phyloP scores from a whole-genome alignment of 2,888 invertebrate genomes.

The Caenorhabditis sp. region DNA sequence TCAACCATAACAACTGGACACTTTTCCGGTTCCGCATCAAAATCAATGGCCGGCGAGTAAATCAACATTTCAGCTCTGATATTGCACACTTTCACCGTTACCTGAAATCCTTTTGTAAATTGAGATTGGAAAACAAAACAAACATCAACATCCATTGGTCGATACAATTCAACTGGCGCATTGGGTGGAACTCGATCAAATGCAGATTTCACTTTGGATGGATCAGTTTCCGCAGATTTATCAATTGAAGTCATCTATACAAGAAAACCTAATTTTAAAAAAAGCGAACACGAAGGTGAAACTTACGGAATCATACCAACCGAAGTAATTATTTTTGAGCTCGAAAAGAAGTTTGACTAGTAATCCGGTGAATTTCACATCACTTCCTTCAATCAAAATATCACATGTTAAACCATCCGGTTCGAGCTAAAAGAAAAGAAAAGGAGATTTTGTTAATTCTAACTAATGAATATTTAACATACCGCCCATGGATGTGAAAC shows the following conservation, averaged over 20 bases:
- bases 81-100: slow-evolving; percentile 79
- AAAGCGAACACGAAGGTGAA: no score
- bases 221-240: slow-evolving; percentile 16
- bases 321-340: slow-evolving; percentile 89
- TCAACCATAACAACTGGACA: slow-evolving; percentile 62
- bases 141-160: slow-evolving; percentile 58
- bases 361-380: slow-evolving; percentile 88
- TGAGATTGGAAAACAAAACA: not conserved
- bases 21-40: slow-evolving; percentile 27
- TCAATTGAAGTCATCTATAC: slow-evolving; percentile 37
- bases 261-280: no score
- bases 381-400: slow-evolving; percentile 91
- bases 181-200: slow-evolving; percentile 35
- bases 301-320: slow-evolving; percentile 82
- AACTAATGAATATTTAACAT: not conserved
- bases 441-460: no score
- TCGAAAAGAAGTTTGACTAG: slow-evolving; percentile 78
- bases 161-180: slow-evolving; percentile 46
- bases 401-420: slow-evolving; percentile 91
- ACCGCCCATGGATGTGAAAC: slow-evolving; percentile 48
- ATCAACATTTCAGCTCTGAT: slow-evolving; percentile 83
- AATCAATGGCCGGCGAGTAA: slow-evolving; percentile 43
- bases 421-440: slow-evolving; percentile 77
- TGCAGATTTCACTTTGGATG: slow-evolving; percentile 19
- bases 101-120: no score